Percentiles rank a stretch among this genome's conserved stretches.
Conservation (phyloP, 2,797 vertebrate genomes). For the Capromys pilorides region DNA sequence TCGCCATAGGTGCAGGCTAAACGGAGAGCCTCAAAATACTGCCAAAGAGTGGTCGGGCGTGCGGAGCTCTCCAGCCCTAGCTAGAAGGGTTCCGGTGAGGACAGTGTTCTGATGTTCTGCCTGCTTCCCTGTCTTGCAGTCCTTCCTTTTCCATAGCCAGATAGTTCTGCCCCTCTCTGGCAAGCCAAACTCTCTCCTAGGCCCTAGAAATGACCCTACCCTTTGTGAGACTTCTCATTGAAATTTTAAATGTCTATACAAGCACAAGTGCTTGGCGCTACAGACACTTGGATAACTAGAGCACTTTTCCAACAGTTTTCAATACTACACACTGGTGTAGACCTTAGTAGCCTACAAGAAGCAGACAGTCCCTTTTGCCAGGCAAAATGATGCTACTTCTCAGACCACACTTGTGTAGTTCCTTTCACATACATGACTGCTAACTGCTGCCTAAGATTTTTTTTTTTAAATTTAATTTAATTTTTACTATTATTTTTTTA, state of each 20-base stretch:
- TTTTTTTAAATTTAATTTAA: no score
- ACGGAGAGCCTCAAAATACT: not conserved
- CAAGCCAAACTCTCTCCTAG: not conserved
- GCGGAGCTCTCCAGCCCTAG: not conserved
- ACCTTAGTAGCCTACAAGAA: not conserved
- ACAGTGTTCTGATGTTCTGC: not conserved
- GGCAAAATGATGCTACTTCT: not conserved
- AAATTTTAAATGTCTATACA: not conserved
- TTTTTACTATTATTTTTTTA: no score
- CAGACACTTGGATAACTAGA: not conserved
- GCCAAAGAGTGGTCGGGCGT: not conserved
- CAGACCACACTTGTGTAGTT: not conserved
- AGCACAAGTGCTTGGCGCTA: not conserved
- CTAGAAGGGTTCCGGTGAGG: not conserved
- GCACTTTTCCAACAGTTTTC: not conserved
- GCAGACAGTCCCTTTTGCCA: not conserved
- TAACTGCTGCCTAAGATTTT: no score
- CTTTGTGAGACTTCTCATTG: not conserved
- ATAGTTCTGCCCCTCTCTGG: not conserved
- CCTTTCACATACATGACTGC: not conserved
- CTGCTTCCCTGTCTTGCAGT: not conserved
- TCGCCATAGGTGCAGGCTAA: not conserved
- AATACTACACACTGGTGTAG: not conserved
- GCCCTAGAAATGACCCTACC: not conserved
- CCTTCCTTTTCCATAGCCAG: not conserved